Conservation (phyloP, 1,140 invertebrate genomes). For the Tetragnatha versicolor region DNA sequence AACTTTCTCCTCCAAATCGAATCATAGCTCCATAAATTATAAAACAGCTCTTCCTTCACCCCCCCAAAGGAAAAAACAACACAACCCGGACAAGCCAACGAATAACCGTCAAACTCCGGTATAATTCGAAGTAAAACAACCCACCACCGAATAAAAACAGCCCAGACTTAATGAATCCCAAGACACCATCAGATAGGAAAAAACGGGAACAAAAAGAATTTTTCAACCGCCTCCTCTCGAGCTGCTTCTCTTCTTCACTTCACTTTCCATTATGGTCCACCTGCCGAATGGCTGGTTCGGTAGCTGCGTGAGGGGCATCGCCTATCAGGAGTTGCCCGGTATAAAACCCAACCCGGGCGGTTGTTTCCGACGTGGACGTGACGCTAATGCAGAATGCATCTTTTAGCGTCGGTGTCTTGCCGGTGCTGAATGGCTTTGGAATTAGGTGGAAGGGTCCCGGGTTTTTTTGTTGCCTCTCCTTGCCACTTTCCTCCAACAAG, state of each 20-base stretch:
- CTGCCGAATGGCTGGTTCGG: slow-evolving; percentile 33
- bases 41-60: no score
- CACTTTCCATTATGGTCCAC: slow-evolving; percentile 41
- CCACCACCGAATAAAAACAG: background rate
- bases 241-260: slow-evolving; percentile 26
- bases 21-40: slow-evolving; percentile 23
- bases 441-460: slow-evolving; percentile 9
- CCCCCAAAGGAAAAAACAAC: background rate
- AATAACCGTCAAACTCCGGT: background rate
- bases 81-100: no score
- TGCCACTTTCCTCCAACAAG: background rate
- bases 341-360: background rate
- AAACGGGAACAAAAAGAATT: no score
- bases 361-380: slow-evolving; percentile 24
- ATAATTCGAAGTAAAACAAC: slow-evolving; percentile 20
- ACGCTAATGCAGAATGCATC: slow-evolving; percentile 20
- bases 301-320: slow-evolving; percentile 31
- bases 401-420: background rate
- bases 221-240: background rate
- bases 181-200: slow-evolving; percentile 5
- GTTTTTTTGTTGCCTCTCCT: background rate
- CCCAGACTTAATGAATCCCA: slow-evolving; percentile 28
- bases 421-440: slow-evolving; percentile 32
- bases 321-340: background rate
- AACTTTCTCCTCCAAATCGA: background rate